phyloP scores from a whole-genome alignment of 2,113 vertebrate genomes.

The Melanerpes formicivorus region DNA sequence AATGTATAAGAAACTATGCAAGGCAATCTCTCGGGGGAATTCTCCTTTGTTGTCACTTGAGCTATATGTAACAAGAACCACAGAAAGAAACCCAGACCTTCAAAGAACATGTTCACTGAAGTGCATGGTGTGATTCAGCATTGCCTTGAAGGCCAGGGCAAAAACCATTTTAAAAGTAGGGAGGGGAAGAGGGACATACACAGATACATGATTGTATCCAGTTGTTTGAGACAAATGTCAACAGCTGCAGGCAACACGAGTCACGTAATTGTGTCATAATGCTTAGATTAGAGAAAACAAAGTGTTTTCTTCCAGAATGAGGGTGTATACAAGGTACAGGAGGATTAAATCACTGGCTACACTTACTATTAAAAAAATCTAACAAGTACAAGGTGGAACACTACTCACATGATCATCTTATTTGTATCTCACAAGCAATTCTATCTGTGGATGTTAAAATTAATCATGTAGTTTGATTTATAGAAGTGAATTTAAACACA shows the following conservation, averaged over 20 bases:
- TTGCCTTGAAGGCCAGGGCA: background rate
- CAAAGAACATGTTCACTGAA: constrained; percentile 24
- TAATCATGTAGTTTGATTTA: background rate
- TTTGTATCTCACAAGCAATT: background rate
- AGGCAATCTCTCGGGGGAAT: background rate
- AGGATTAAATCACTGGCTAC: background rate
- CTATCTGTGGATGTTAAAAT: background rate
- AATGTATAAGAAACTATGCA: background rate
- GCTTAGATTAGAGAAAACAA: background rate
- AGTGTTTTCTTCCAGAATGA: background rate
- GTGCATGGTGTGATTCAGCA: background rate
- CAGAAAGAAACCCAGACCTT: background rate
- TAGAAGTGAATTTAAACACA: background rate
- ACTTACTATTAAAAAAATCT: background rate
- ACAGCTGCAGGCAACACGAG: background rate
- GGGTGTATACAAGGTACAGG: background rate
- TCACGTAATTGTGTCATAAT: background rate
- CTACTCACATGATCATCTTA: background rate
- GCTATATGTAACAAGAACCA: constrained; percentile 15
- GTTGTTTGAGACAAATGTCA: constrained; percentile 38
- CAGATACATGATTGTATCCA: constrained; percentile 23
- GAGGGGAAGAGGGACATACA: background rate
- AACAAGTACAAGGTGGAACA: background rate
- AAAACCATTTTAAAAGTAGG: background rate
- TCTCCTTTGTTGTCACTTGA: constrained; percentile 11